Conservation (phyloP, 2,888 invertebrate genomes). For the Sinotaia quadrata region DNA sequence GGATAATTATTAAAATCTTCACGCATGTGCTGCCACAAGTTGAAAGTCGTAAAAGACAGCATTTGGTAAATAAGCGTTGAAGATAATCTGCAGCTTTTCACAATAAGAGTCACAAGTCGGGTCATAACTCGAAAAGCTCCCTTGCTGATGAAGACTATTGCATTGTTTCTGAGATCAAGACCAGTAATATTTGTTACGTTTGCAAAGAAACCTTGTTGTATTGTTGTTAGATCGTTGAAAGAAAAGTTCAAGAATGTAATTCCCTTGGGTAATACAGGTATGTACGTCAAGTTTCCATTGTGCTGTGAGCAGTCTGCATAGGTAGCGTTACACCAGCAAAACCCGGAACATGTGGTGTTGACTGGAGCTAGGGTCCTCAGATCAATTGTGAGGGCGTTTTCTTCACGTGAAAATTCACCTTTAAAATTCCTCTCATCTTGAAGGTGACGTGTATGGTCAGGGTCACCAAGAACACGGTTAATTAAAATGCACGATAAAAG, state of each 20-base stretch:
- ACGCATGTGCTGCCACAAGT: background rate
- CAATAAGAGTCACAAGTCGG: too few species aligned
- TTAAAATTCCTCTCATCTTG: too few species aligned
- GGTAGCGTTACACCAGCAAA: background rate
- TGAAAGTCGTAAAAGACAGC: background rate
- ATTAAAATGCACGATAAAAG: too few species aligned
- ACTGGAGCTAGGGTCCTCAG: too few species aligned
- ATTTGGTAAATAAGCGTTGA: too few species aligned
- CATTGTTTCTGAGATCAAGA: constrained; percentile 23
- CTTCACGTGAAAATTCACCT: too few species aligned
- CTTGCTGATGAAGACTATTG: background rate
- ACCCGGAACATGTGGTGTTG: too few species aligned
- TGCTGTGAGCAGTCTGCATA: background rate
- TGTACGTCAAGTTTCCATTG: background rate
- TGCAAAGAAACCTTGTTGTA: background rate
- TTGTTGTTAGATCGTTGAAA: background rate
- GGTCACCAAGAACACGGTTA: too few species aligned
- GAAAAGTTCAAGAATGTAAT: background rate
- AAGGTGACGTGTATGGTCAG: too few species aligned
- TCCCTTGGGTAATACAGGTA: background rate
- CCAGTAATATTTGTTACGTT: too few species aligned
- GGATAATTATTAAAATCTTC: background rate
- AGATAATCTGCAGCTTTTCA: too few species aligned
- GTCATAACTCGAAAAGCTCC: constrained; percentile 13
- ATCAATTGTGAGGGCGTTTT: too few species aligned